A percentile compares a stretch with the other conserved stretches of the same genome.
Evolutionary conservation across 2,797 vertebrate genomes (phyloP).

Genomic region (Babyrousa celebensis): DNA sequence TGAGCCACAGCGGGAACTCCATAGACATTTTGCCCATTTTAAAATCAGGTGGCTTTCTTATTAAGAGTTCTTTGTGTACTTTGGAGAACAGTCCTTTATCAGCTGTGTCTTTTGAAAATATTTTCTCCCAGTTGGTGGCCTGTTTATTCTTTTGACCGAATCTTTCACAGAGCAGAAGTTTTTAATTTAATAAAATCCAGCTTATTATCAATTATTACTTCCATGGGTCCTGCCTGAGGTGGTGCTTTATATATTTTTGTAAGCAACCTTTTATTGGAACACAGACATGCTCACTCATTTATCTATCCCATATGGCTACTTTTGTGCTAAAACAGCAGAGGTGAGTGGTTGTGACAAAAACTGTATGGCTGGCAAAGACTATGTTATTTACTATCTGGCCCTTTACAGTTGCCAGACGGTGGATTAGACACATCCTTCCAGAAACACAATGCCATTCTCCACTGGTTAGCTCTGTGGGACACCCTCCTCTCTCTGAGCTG

Average conservation of each 20-base stretch:
- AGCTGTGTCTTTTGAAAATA: not conserved
- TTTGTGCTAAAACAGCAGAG: not conserved
- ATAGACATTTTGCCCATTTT: too few relatives aligned
- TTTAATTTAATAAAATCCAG: not conserved
- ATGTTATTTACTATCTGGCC: not conserved
- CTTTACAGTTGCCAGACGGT: not conserved
- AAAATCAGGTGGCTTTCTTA: not conserved
- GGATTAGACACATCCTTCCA: not conserved
- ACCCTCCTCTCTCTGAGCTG: not conserved
- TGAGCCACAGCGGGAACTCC: too few relatives aligned
- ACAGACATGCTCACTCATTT: not conserved
- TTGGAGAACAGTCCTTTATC: not conserved
- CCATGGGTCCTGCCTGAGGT: not conserved
- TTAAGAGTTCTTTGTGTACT: not conserved
- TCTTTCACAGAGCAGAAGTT: not conserved
- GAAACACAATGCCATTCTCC: not conserved
- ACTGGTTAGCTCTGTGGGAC: not conserved
- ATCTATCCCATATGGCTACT: not conserved
- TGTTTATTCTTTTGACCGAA: not conserved
- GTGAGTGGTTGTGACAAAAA: not conserved
- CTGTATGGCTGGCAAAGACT: not conserved
- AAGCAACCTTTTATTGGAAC: constrained; percentile 46
- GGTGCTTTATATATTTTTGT: not conserved
- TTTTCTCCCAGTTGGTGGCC: too few relatives aligned
- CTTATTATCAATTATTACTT: too few relatives aligned